Conservation (phyloP, 2,113 vertebrate species). For the Anarrhichthys ocellatus region DNA sequence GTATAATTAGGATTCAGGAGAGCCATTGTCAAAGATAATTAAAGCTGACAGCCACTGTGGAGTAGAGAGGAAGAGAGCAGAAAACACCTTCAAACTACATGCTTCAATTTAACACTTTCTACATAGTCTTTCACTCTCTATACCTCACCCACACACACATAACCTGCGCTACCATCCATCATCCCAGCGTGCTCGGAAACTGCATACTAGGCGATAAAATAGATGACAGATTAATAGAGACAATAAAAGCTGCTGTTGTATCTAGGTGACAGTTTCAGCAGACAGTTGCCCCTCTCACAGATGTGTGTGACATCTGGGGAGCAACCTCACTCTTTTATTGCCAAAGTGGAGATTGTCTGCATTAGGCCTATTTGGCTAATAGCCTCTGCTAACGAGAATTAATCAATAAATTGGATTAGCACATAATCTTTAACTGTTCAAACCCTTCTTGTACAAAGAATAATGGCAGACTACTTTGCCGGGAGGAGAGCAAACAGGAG, state of each 20-base stretch:
- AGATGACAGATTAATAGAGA: conserved; percentile 70
- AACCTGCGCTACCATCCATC: conserved; percentile 65
- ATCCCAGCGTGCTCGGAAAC: conserved; percentile 40
- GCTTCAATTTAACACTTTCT: conserved; percentile 65
- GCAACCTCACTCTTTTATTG: conserved; percentile 19
- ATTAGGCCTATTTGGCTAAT: not conserved
- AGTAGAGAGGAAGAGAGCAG: conserved; percentile 61
- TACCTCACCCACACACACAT: conserved; percentile 9
- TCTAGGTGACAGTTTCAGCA: conserved; percentile 37
- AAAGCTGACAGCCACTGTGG: conserved; percentile 80
- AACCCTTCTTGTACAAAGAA: not conserved
- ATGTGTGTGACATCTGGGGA: not conserved
- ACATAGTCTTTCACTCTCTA: conserved; percentile 46
- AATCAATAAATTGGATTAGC: not conserved
- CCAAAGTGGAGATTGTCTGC: not conserved
- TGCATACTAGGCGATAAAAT: conserved; percentile 68
- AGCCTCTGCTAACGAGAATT: not conserved
- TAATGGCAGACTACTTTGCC: not conserved
- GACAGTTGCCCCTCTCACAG: conserved; percentile 28
- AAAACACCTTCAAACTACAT: conserved; percentile 73
- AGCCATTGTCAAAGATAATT: conserved; percentile 80
- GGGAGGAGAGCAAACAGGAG: no score
- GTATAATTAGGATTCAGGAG: conserved; percentile 79
- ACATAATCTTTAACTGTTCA: no score
- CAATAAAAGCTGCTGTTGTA: conserved; percentile 35